Conservation (phyloP, 2,797 vertebrate genomes). For the Pitangus sulphuratus region DNA sequence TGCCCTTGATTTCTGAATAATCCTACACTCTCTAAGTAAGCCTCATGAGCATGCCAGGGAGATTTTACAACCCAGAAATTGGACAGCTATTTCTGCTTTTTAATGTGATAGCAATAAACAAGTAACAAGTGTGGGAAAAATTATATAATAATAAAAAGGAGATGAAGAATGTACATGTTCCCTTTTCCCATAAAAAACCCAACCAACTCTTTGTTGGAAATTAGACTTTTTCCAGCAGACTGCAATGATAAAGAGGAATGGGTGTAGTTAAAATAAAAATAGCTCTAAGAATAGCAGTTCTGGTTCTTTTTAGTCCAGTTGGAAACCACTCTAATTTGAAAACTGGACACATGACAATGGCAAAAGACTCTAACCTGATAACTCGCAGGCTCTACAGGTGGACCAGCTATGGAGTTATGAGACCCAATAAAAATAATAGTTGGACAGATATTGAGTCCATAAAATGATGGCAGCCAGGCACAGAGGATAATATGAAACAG, state of each 20-base stretch:
- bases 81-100: background rate
- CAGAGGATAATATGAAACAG: background rate
- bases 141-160: slow-evolving; percentile 29
- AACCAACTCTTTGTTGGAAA: background rate
- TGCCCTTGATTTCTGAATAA: background rate
- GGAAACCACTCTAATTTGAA: slow-evolving; percentile 28
- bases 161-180: background rate
- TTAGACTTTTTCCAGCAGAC: background rate
- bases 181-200: background rate
- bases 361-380: slow-evolving; percentile 34
- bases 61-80: background rate
- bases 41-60: background rate
- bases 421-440: slow-evolving; percentile 50
- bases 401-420: slow-evolving; percentile 25
- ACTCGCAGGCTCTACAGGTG: slow-evolving; percentile 19
- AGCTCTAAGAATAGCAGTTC: background rate
- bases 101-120: slow-evolving; percentile 11
- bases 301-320: slow-evolving; percentile 26
- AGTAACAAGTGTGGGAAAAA: background rate
- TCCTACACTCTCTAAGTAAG: background rate
- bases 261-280: slow-evolving; percentile 34
- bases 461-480: slow-evolving; percentile 50
- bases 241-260: background rate
- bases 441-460: slow-evolving; percentile 59
- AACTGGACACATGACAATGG: slow-evolving; percentile 20